Conservation (phyloP, 2,797 vertebrate genomes). For the Cetoscarus ocellatus region DNA sequence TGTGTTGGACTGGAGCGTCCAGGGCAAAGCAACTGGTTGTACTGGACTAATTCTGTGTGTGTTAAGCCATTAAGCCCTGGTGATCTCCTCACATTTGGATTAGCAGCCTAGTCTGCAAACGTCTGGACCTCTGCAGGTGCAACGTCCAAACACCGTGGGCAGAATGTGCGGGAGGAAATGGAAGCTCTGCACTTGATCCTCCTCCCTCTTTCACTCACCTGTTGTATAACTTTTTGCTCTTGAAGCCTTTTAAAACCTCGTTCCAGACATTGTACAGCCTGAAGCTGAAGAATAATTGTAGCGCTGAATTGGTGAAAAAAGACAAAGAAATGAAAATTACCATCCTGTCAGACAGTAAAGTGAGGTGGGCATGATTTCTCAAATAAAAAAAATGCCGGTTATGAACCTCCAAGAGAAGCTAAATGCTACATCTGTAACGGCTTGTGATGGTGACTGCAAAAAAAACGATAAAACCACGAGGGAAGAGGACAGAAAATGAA, state of each 20-base stretch:
- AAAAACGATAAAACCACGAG: not conserved
- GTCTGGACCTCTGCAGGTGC: slow-evolving; percentile 39
- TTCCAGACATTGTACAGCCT: not conserved
- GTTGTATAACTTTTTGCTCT: not conserved
- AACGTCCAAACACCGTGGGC: not conserved
- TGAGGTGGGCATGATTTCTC: not conserved
- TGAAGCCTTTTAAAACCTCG: slow-evolving; percentile 5
- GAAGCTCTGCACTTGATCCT: not conserved
- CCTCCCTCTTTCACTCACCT: not conserved
- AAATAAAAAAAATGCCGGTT: slow-evolving; percentile 1
- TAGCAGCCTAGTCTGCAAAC: slow-evolving; percentile 64
- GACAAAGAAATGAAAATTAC: slow-evolving; percentile 26
- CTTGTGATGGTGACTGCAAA: not conserved
- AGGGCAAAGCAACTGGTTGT: slow-evolving; percentile 37
- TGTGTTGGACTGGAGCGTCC: slow-evolving; percentile 18
- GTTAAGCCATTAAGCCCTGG: slow-evolving; percentile 71
- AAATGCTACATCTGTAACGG: not conserved
- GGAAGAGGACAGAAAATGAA: too few relatives aligned
- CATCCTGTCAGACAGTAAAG: slow-evolving; percentile 4
- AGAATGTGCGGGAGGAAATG: not conserved
- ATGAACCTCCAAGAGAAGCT: not conserved
- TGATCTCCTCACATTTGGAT: slow-evolving; percentile 74
- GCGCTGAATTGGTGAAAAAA: not conserved
- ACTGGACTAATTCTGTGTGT: slow-evolving; percentile 65
- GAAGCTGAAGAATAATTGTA: not conserved